phyloP scores from a whole-genome alignment of 2,797 vertebrate genomes.

The Adelosebastes latens region DNA sequence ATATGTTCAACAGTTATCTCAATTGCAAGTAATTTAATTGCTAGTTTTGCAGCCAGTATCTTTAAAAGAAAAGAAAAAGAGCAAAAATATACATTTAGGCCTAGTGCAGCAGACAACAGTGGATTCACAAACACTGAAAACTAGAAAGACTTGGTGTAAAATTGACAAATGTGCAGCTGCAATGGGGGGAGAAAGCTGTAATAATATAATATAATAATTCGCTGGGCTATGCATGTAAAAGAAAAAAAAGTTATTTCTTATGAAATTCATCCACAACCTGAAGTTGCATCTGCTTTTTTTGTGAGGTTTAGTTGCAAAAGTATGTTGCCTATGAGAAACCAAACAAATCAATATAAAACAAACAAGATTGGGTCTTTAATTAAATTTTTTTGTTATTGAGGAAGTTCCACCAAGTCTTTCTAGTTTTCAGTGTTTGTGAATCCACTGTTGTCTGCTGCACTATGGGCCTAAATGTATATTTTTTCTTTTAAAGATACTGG shows the following conservation, averaged over 20 bases:
- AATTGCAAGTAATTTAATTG: not conserved
- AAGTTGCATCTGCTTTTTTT: not conserved
- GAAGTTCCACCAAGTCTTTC: not conserved
- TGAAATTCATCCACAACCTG: not conserved
- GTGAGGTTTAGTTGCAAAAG: not conserved
- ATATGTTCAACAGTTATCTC: slow-evolving; percentile 7
- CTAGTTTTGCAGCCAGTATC: not conserved
- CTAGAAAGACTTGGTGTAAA: not conserved
- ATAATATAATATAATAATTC: not conserved
- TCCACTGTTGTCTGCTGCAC: not conserved
- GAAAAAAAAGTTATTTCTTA: not conserved
- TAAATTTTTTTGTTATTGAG: not conserved
- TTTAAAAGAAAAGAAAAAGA: no score
- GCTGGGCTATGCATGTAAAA: not conserved
- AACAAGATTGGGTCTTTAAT: not conserved
- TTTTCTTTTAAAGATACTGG: not conserved
- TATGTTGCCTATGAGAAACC: not conserved
- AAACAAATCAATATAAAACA: not conserved
- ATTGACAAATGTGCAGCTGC: no score
- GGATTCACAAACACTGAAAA: not conserved
- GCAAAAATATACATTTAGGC: not conserved
- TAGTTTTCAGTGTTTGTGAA: not conserved
- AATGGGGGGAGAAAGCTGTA: not conserved
- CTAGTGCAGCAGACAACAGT: not conserved
- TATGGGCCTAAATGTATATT: not conserved